Evolutionary conservation across 2,113 vertebrate species (phyloP), one percentile per base, ranked within the genome.

Genomic region (Sprattus sprattus): DNA sequence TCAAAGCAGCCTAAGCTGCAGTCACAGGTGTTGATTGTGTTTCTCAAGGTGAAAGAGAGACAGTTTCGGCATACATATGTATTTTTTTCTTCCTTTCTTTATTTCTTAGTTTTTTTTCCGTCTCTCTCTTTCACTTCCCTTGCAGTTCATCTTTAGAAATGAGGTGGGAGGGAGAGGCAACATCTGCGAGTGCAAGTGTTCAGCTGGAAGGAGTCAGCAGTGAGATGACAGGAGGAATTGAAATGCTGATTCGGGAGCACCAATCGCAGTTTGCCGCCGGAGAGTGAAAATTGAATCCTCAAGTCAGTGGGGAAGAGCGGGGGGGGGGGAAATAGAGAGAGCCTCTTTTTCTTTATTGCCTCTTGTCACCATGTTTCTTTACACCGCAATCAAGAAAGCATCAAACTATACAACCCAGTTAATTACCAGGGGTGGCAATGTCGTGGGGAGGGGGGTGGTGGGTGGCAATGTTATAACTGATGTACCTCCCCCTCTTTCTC

Each of bases 371-470:
- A 82, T 83, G 82, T 83, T 89, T 89, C 89, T 89, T 89, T 87
- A 86, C 86, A 85, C 89, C 83, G 88, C 90, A 93, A 94, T 94
- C 94, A 94, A 91, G 93, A 93, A 93, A 85, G 88, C 85, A 93
- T 93, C 91, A 91, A 85, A 86, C 82, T 88, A 88, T 89, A 86
- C 88, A 87, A 86, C 28, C 28, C 71, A 90, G 83, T 89, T 91
- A 93, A 94, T 93, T 93, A 93, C 87, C 71, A 39, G 71, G 60
- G 88, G 85, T 90, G 90, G 90, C 89, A 39, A 39, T 39, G 39
- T 39, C 2, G 39, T 1, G 39, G 39, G 39, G 39, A 2, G 39
- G 39, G 39, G 39, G 39, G 39, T 39, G 39, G 39, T 1, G 39
- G 39, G 39, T 89, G 88, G 86, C 88, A 87, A 90, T 89, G 89